Base-by-base conservation (phyloP, 2,113 vertebrate genomes). In the Microcebus lehilahytsara region DNA sequence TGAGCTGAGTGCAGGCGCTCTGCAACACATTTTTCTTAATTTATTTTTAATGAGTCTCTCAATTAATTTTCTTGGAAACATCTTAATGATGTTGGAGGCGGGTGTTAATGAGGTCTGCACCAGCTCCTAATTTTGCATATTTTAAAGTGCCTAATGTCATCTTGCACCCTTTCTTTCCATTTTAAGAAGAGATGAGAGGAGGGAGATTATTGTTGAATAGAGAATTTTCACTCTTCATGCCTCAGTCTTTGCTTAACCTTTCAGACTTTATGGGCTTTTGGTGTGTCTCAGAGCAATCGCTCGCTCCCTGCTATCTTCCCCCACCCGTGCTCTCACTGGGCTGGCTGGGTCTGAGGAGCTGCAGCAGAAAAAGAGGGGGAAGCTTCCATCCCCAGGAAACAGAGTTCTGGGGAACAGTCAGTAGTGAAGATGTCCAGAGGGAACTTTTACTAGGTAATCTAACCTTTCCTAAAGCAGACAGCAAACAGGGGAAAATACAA, bases 11-110 rank as follows among this genome's bases (percentile, higher is more conserved):
- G 98, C 98, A 98, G 98, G 99, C 99, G 98, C 99, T 99, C 99
- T 99, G 99, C 99, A 99, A 99, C 99, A 99, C 99, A 99, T 99
- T 99, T 99, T 99, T 99, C 99, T 99, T 99, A 99, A 99, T 99
- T 99, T 99, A 99, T 99, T 99, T 99, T 99, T 99, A 99, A 99
- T 99, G 99, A 99, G 99, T 99, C 99, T 99, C 99, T 99, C 99
- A 99, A 99, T 99, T 99, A 99, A 99, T 99, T 99, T 99, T 98
- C 98, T 99, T 98, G 99, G 99, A 99, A 99, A 99, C 98, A 99
- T 99, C 99, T 99, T 99, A 99, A 99, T 99, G 99, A 99, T 99
- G 99, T 99, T 99, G 99, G 99, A 98, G 99, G 99, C 98, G 98
- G 98, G 98, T 98, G 98, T 99, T 99, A 99, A 99, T 99, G 99